These are phyloP conservation scores for Hecatera dysodea DNA, from an alignment of 2,888 invertebrate genomes.

Conservation along the genomic window DNA sequence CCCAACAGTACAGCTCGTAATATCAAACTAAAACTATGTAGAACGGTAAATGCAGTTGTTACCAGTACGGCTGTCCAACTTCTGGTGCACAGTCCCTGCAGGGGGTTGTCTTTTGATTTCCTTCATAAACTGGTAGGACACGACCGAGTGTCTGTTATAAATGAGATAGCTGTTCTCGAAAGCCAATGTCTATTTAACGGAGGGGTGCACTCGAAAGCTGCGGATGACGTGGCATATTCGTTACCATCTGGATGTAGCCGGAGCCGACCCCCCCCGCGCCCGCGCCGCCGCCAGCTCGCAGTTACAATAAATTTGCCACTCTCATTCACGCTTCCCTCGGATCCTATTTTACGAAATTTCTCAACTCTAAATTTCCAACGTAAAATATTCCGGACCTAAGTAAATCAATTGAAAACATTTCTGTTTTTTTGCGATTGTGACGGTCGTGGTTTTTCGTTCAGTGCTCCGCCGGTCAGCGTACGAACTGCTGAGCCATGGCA, in stretches of 20 bases:
- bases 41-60: constrained; percentile 24
- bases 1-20: background rate
- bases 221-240: constrained; percentile 57
- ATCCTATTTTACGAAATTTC: constrained; percentile 58
- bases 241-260: constrained; percentile 45
- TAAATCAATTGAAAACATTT: constrained; percentile 53
- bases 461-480: constrained; percentile 6
- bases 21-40: constrained; percentile 24
- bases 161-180: constrained; percentile 51
- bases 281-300: constrained; percentile 27
- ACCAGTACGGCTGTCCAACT: constrained; percentile 13
- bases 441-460: constrained; percentile 24
- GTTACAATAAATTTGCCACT: constrained; percentile 57
- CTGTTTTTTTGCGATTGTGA: constrained; percentile 20
- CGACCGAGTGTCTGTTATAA: constrained; percentile 41
- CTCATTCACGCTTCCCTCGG: constrained; percentile 57
- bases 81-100: constrained; percentile 12
- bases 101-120: constrained; percentile 31
- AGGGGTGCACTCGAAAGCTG: constrained; percentile 56
- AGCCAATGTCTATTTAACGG: constrained; percentile 57
- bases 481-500: constrained; percentile 11
- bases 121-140: constrained; percentile 25
- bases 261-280: background rate
- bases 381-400: constrained; percentile 46
- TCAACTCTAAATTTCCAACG: constrained; percentile 42